Conservation (phyloP, 2,797 vertebrate genomes). For the Falco columbarius region DNA sequence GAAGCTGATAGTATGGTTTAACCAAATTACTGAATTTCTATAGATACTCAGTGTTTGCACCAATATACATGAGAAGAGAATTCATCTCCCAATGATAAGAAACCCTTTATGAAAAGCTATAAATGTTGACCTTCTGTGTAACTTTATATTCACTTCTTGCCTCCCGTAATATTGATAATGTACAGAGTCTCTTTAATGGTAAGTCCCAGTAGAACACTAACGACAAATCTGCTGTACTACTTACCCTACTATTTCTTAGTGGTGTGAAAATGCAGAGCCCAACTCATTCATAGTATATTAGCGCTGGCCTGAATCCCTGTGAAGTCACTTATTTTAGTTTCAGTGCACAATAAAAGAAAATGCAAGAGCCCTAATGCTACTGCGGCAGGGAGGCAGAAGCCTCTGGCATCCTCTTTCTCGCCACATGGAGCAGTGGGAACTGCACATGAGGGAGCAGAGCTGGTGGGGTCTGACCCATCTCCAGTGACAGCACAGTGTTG, state of each 20-base stretch:
- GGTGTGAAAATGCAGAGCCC: not conserved
- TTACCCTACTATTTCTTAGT: not conserved
- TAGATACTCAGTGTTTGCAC: not conserved
- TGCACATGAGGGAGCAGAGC: rapidly evolving
- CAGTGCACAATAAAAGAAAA: not conserved
- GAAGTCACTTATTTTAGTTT: not conserved
- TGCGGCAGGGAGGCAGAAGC: not conserved
- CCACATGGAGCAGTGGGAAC: not conserved
- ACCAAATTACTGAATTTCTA: not conserved
- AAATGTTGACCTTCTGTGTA: not conserved
- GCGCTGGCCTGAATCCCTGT: not conserved
- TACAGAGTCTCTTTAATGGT: not conserved
- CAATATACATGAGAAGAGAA: not conserved
- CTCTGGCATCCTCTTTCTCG: not conserved
- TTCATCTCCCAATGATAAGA: not conserved
- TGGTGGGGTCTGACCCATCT: not conserved
- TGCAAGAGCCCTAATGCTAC: not conserved
- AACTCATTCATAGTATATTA: not conserved
- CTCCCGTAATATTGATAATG: not conserved
- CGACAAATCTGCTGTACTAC: not conserved
- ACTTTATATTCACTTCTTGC: not conserved
- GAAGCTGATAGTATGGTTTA: not conserved
- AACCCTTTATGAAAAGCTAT: not conserved
- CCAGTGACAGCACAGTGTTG: rapidly evolving
- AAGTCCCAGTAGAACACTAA: not conserved